Evolutionary conservation across 2,888 invertebrate genomes (phyloP).

Genomic region (Aphidius colemani): DNA sequence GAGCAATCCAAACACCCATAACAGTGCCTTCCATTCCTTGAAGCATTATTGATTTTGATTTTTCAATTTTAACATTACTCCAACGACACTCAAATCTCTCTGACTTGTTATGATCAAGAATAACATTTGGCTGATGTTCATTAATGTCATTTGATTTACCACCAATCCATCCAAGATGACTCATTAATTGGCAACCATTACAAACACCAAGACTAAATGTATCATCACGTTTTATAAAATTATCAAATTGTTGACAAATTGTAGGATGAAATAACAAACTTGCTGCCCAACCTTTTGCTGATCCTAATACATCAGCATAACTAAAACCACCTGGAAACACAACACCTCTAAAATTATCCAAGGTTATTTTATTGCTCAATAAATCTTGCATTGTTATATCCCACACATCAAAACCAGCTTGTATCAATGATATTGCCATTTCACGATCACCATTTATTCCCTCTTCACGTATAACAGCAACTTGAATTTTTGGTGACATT

Average conservation of each 20-base stretch:
- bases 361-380: conserved; percentile 69
- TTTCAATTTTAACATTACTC: conserved; percentile 74
- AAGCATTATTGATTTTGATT: conserved; percentile 82
- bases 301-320: conserved; percentile 95
- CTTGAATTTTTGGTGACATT: conserved; percentile 63
- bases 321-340: conserved; percentile 99
- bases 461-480: conserved; percentile 95
- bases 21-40: conserved; percentile 84
- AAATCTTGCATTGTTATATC: conserved; percentile 96
- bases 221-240: conserved; percentile 74
- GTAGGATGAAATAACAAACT: conserved; percentile 80
- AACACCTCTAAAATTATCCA: conserved; percentile 84
- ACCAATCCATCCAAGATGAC: conserved; percentile 88
- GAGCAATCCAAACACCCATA: conserved; percentile 96
- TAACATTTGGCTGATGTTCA: conserved; percentile 64
- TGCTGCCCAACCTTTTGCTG: conserved; percentile 98
- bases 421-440: conserved; percentile 88
- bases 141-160: conserved; percentile 46
- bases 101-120: conserved; percentile 84
- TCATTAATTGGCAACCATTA: conserved; percentile 97
- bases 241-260: conserved; percentile 76
- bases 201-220: conserved; percentile 98
- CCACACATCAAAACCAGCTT: conserved; percentile 89
- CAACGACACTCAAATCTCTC: conserved; percentile 82
- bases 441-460: conserved; percentile 97